phyloP scores from a whole-genome alignment of 2,113 vertebrate genomes.

The Campylorhamphus procurvoides region DNA sequence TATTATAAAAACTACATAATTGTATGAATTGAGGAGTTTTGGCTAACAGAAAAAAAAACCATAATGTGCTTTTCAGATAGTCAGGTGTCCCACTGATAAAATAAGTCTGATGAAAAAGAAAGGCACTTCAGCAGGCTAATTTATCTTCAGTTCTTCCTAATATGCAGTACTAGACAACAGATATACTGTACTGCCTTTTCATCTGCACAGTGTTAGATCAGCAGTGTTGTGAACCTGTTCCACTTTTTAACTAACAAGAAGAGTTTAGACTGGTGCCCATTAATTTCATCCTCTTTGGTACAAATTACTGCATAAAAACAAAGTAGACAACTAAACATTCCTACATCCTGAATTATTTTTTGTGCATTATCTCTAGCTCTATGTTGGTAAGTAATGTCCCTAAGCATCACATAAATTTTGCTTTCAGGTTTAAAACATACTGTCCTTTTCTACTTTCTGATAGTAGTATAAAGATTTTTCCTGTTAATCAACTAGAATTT shows the following conservation, averaged over 20 bases:
- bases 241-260: background rate
- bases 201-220: background rate
- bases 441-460: background rate
- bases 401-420: background rate
- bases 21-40: conserved; percentile 13
- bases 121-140: conserved; percentile 74
- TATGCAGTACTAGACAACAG: background rate
- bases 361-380: background rate
- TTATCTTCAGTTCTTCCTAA: background rate
- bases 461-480: background rate
- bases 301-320: background rate
- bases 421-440: background rate
- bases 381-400: background rate
- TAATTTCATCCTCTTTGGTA: conserved; percentile 36
- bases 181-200: background rate
- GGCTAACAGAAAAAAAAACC: conserved; percentile 69
- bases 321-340: background rate
- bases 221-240: background rate
- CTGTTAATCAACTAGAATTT: background rate
- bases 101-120: conserved; percentile 52
- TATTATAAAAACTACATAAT: conserved; percentile 38
- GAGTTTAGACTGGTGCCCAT: background rate
- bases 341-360: background rate
- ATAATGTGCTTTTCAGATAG: conserved; percentile 34
- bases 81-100: conserved; percentile 45